phyloP scores from a whole-genome alignment of 2,888 invertebrate genomes.

The Nowickia ferox region DNA sequence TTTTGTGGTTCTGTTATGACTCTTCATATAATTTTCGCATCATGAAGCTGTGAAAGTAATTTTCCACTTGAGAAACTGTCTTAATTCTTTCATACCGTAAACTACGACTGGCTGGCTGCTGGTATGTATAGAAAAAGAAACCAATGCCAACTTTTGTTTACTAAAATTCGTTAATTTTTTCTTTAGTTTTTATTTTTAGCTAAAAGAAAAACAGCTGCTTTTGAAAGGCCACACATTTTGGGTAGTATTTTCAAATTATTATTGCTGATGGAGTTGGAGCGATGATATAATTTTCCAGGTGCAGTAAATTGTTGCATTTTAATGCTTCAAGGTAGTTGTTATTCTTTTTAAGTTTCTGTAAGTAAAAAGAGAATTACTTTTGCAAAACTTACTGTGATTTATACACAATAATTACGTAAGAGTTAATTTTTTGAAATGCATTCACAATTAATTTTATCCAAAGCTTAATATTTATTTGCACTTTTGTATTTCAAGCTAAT shows the following conservation, averaged over 20 bases:
- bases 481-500: too few species aligned
- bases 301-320: too few species aligned
- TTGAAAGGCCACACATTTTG: conserved; percentile 30
- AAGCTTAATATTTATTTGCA: too few species aligned
- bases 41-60: conserved; percentile 83
- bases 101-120: conserved; percentile 10
- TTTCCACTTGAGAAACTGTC: conserved; percentile 80
- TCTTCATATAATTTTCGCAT: conserved; percentile 83
- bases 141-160: conserved; percentile 48
- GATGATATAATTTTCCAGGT: too few species aligned
- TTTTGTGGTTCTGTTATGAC: conserved; percentile 76
- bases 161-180: conserved; percentile 23
- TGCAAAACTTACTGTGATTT: too few species aligned
- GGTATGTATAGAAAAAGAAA: conserved; percentile 7
- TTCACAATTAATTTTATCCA: too few species aligned
- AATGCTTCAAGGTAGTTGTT: too few species aligned
- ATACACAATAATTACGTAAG: too few species aligned
- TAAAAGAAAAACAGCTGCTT: conserved; percentile 53
- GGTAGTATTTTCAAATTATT: background rate
- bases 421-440: too few species aligned
- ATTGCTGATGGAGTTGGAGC: background rate
- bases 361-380: too few species aligned
- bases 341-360: too few species aligned
- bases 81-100: conserved; percentile 22
- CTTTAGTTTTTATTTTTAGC: background rate